Evolutionary conservation across 2,113 vertebrate species (phyloP).

Genomic region (Sinocyclocheilus anshuiensis): DNA sequence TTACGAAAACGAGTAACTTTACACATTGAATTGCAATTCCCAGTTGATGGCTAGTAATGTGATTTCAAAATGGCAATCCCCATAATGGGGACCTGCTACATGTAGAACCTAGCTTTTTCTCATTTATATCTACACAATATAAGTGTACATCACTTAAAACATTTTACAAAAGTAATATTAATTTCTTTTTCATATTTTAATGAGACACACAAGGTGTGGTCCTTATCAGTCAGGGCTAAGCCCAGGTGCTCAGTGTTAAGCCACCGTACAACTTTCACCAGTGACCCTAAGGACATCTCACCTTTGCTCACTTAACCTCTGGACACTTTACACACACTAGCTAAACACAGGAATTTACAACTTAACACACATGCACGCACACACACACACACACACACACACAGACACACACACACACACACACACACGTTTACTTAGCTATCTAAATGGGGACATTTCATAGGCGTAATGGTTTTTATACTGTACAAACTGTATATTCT

Average conservation of each 20-base stretch:
- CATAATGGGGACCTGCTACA: background rate
- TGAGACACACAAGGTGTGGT: constrained; percentile 47
- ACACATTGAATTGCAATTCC: background rate
- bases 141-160: background rate
- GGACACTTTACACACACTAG: constrained; percentile 14
- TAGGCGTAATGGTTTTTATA: too few species aligned
- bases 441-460: too few species aligned
- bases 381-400: background rate
- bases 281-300: constrained; percentile 39
- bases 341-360: constrained; percentile 44
- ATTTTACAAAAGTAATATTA: background rate
- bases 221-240: constrained; percentile 24
- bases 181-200: background rate
- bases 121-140: background rate
- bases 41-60: background rate
- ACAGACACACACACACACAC: background rate
- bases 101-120: background rate
- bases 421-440: background rate
- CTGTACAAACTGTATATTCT: too few species aligned
- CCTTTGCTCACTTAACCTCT: constrained; percentile 37
- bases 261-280: constrained; percentile 38
- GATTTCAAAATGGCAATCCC: background rate
- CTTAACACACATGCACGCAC: constrained; percentile 10
- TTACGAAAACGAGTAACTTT: background rate
- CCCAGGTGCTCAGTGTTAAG: constrained; percentile 51